Evolutionary conservation across 2,888 invertebrate genomes (phyloP).

Genomic region (Masnerella sp.): DNA sequence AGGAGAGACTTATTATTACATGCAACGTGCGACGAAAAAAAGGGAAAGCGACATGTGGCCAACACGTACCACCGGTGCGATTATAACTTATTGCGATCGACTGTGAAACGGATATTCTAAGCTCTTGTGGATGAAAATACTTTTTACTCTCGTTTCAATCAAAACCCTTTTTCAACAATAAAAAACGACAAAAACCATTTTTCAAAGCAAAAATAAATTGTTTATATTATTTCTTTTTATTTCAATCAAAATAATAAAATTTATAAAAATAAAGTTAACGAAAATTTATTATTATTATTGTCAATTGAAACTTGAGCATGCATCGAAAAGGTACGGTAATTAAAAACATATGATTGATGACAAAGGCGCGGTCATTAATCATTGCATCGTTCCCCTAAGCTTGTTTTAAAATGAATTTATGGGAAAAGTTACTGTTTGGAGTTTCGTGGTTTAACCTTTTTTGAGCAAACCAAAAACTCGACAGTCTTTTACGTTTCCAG

Average conservation of each 20-base stretch:
- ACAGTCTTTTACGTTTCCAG: not conserved
- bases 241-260: no score
- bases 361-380: constrained; percentile 24
- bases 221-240: no score
- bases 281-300: no score
- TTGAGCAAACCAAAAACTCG: not conserved
- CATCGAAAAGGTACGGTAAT: constrained; percentile 31
- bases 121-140: no score
- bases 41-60: constrained; percentile 17
- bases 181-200: no score
- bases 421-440: constrained; percentile 11
- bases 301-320: constrained; percentile 16
- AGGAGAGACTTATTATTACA: constrained; percentile 44
- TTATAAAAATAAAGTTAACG: not conserved
- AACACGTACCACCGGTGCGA: constrained; percentile 23
- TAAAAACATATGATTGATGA: constrained; percentile 37
- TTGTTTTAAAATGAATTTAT: constrained; percentile 14
- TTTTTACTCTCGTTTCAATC: no score
- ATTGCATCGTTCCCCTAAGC: constrained; percentile 12
- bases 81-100: no score
- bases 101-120: no score
- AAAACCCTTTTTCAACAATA: no score
- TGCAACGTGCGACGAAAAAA: constrained; percentile 18
- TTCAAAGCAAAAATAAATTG: no score
- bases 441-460: not conserved